Conservation (phyloP, 1,140 invertebrate genomes). For the Papilio polytes region DNA sequence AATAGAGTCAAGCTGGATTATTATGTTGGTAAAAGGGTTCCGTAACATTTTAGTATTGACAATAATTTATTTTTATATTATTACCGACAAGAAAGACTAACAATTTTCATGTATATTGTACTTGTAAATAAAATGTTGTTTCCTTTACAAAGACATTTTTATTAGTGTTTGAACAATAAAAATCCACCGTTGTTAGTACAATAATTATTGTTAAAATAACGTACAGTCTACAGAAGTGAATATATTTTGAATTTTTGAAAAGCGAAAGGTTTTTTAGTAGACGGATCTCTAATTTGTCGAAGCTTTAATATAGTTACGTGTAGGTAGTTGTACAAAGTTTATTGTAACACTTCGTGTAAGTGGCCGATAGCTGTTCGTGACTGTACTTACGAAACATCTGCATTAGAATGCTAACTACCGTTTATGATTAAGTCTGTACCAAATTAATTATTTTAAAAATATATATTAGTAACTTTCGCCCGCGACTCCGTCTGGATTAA, state of each 20-base stretch:
- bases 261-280: neutral
- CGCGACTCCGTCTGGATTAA: too few relatives aligned
- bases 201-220: too few relatives aligned
- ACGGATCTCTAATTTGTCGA: constrained; percentile 9
- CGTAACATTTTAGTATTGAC: neutral
- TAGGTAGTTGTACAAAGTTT: constrained; percentile 30
- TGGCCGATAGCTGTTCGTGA: constrained; percentile 30
- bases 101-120: too few relatives aligned
- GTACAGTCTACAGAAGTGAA: too few relatives aligned
- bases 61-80: too few relatives aligned
- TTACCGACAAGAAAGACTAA: too few relatives aligned
- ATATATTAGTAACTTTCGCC: neutral
- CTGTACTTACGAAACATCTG: constrained; percentile 29
- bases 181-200: too few relatives aligned
- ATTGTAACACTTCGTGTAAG: constrained; percentile 37
- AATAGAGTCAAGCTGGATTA: neutral
- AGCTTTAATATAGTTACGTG: constrained; percentile 2
- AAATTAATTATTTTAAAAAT: constrained; percentile 1
- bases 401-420: constrained; percentile 2
- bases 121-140: too few relatives aligned
- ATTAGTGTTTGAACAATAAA: too few relatives aligned
- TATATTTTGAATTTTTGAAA: too few relatives aligned
- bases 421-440: constrained; percentile 23
- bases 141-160: too few relatives aligned
- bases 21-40: neutral